A percentile compares a stretch with the other conserved stretches of the same genome.
Evolutionary conservation across 2,888 invertebrate species (phyloP).

Genomic region (Leucoma salicis): DNA sequence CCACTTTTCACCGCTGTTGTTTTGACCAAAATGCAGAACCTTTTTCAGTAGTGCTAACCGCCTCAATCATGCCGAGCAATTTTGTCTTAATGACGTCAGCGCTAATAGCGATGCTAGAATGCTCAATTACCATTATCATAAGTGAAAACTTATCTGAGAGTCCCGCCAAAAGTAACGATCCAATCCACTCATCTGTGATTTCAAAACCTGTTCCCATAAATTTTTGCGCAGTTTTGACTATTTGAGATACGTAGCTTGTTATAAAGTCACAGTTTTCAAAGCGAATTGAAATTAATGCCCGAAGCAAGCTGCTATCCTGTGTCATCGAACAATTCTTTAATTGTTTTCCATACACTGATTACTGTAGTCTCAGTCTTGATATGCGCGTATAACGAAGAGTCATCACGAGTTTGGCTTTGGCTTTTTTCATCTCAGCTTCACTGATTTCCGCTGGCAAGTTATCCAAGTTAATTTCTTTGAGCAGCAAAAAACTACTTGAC

Average conservation of each 20-base stretch:
- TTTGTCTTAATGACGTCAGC: slow-evolving; percentile 12
- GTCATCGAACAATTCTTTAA: slow-evolving; percentile 7
- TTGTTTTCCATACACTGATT: neutral
- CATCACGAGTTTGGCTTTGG: slow-evolving; percentile 11
- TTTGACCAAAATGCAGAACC: slow-evolving; percentile 5
- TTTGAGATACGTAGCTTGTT: slow-evolving; percentile 8
- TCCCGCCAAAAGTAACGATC: slow-evolving; percentile 10
- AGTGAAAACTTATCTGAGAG: slow-evolving; percentile 7
- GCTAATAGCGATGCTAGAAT: slow-evolving; percentile 6
- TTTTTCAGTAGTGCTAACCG: slow-evolving; percentile 1
- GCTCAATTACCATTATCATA: slow-evolving; percentile 9
- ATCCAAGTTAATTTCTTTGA: slow-evolving; percentile 2
- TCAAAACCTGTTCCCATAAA: slow-evolving; percentile 9
- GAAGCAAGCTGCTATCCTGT: slow-evolving; percentile 5
- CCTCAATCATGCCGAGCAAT: slow-evolving; percentile 5
- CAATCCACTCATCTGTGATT: slow-evolving; percentile 9
- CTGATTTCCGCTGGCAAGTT: neutral
- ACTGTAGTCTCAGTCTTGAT: slow-evolving; percentile 7
- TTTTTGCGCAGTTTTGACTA: slow-evolving; percentile 10
- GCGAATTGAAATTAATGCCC: slow-evolving; percentile 8
- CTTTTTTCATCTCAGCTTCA: slow-evolving; percentile 4
- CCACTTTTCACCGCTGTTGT: neutral
- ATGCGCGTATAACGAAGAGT: slow-evolving; percentile 9
- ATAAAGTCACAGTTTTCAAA: slow-evolving; percentile 9
- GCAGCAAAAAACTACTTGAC: slow-evolving; percentile 1